phyloP scores from a whole-genome alignment of 2,113 vertebrate species.

The Anarhynchus alexandrinus region DNA sequence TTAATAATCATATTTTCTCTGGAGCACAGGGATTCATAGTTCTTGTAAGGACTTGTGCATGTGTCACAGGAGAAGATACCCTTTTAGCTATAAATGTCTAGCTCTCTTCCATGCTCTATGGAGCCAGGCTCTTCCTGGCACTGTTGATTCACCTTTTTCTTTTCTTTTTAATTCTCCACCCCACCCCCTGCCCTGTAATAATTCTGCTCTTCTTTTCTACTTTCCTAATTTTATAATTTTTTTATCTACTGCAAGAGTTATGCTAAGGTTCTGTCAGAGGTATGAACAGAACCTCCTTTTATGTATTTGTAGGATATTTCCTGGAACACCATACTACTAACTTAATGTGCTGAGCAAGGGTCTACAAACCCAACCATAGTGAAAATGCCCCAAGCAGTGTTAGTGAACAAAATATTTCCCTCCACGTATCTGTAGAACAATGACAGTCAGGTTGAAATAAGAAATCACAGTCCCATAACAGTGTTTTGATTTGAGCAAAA shows the following conservation, averaged over 20 bases:
- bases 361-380: not conserved
- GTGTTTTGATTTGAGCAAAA: not conserved
- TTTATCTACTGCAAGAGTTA: not conserved
- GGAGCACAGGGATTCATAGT: not conserved
- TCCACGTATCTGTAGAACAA: not conserved
- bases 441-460: not conserved
- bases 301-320: not conserved
- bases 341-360: not conserved
- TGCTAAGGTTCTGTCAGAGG: not conserved
- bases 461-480: not conserved
- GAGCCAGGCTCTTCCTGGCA: not conserved
- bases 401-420: not conserved
- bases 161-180: not conserved
- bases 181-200: not conserved
- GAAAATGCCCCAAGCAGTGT: not conserved
- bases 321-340: not conserved
- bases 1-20: not conserved
- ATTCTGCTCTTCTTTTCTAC: not conserved
- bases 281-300: not conserved
- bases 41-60: not conserved
- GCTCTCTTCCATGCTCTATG: not conserved
- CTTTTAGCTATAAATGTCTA: not conserved
- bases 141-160: not conserved
- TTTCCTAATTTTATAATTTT: not conserved
- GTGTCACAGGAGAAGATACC: not conserved